Percentiles rank a stretch among this genome's conserved stretches.
These are phyloP conservation scores for Netelia virgata DNA, from an alignment of 2,888 invertebrate genomes.

Conservation along the genomic window DNA sequence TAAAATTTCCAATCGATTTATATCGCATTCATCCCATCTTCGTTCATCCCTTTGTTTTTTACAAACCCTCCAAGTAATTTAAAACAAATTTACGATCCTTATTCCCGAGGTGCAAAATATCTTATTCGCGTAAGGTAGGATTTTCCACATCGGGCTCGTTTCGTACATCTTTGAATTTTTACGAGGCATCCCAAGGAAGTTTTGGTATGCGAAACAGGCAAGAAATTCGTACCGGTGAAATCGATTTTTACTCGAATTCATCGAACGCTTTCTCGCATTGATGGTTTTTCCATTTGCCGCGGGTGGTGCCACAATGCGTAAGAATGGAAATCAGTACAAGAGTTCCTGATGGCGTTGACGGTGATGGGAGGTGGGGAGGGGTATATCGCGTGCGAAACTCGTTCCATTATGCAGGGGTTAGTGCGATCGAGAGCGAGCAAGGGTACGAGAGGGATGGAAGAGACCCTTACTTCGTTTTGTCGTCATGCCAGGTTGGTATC, in stretches of 20 bases:
- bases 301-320: constrained; percentile 25
- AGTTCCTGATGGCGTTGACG: constrained; percentile 48
- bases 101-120: too few species aligned
- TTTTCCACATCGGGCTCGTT: not conserved
- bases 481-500: constrained; percentile 38
- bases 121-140: too few species aligned
- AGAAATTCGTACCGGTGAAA: constrained; percentile 8
- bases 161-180: constrained; percentile 29
- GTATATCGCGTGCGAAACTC: constrained; percentile 63
- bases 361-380: constrained; percentile 27
- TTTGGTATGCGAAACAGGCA: constrained; percentile 16
- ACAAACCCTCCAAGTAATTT: not conserved
- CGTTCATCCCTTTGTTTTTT: not conserved
- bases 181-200: constrained; percentile 50
- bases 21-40: not conserved
- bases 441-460: not conserved
- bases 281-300: constrained; percentile 32
- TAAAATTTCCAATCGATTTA: not conserved
- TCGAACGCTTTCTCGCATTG: constrained; percentile 18
- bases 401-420: constrained; percentile 67
- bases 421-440: not conserved
- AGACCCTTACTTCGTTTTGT: not conserved
- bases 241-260: constrained; percentile 47
- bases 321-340: constrained; percentile 46
- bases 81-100: too few species aligned